A percentile compares a stretch with the other conserved stretches of the same genome.
These are phyloP conservation scores for Nothocercus julius DNA, from an alignment of 2,113 vertebrate species.

Conservation along the genomic window DNA sequence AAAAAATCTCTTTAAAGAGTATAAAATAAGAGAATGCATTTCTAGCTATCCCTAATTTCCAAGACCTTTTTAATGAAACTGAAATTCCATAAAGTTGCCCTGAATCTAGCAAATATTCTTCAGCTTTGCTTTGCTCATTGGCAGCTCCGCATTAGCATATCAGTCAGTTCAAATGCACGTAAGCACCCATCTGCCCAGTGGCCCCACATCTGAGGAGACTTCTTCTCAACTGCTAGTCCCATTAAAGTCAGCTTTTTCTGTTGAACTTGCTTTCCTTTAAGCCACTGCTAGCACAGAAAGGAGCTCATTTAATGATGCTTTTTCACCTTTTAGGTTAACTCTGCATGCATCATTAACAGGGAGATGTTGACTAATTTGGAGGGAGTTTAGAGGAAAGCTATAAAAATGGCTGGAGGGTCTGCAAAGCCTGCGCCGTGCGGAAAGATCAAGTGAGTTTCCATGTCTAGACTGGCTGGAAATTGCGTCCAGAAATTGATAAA, in stretches of 20 bases:
- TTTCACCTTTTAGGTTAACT: constrained; percentile 60
- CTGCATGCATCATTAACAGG: constrained; percentile 62
- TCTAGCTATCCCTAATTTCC: neutral
- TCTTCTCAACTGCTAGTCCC: neutral
- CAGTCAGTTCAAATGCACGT: neutral
- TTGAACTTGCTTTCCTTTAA: constrained; percentile 55
- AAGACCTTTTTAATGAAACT: neutral
- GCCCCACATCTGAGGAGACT: neutral
- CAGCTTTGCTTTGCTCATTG: constrained; percentile 11
- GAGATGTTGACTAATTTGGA: constrained; percentile 71
- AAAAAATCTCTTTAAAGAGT: neutral
- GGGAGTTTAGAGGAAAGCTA: constrained; percentile 53
- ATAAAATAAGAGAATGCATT: fast-evolving
- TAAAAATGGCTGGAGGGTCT: neutral
- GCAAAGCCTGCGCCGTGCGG: neutral
- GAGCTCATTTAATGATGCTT: constrained; percentile 52
- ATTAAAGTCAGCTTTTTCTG: constrained; percentile 24
- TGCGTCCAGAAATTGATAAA: neutral
- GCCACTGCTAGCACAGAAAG: neutral
- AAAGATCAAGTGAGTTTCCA: constrained; percentile 31
- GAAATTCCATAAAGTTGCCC: constrained; percentile 8
- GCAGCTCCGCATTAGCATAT: neutral
- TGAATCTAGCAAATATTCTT: constrained; percentile 17
- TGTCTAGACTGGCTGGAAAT: neutral
- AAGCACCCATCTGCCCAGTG: neutral